These are phyloP conservation scores for Archocentrus centrarchus DNA, from an alignment of 2,113 vertebrate genomes.

Conservation along the genomic window DNA sequence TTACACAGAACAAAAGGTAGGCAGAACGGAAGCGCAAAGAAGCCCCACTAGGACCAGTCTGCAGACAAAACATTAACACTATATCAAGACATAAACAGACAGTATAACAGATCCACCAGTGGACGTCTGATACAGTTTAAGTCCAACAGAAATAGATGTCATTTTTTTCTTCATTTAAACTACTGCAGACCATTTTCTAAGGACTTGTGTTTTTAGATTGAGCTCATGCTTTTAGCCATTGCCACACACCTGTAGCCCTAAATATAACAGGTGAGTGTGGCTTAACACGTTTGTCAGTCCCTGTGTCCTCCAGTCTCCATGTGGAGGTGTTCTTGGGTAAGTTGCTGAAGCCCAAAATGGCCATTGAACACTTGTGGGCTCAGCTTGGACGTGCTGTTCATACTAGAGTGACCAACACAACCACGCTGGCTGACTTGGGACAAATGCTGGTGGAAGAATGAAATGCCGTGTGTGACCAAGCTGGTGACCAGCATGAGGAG, in stretches of 20 bases:
- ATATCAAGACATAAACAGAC: slow-evolving; percentile 35
- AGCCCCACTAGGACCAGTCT: slow-evolving; percentile 4
- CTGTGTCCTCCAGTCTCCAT: background rate
- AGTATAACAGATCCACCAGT: background rate
- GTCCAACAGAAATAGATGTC: background rate
- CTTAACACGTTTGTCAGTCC: background rate
- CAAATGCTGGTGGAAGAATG: background rate
- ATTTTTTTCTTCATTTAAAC: background rate
- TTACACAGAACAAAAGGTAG: background rate
- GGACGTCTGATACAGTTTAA: background rate
- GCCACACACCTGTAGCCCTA: background rate
- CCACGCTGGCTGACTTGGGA: too few species aligned
- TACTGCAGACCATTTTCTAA: background rate
- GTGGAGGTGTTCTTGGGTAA: background rate
- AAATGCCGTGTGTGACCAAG: too few species aligned
- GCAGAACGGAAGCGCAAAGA: slow-evolving; percentile 8
- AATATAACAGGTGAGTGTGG: background rate
- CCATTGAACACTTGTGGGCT: background rate
- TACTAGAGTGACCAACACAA: too few species aligned
- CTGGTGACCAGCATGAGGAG: too few species aligned
- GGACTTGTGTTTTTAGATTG: too few species aligned
- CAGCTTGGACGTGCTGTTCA: too few species aligned
- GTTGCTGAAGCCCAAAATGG: background rate
- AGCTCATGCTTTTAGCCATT: background rate
- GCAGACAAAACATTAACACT: slow-evolving; percentile 37